Conservation (phyloP, 2,113 vertebrate genomes). For the Cottus gobio region DNA sequence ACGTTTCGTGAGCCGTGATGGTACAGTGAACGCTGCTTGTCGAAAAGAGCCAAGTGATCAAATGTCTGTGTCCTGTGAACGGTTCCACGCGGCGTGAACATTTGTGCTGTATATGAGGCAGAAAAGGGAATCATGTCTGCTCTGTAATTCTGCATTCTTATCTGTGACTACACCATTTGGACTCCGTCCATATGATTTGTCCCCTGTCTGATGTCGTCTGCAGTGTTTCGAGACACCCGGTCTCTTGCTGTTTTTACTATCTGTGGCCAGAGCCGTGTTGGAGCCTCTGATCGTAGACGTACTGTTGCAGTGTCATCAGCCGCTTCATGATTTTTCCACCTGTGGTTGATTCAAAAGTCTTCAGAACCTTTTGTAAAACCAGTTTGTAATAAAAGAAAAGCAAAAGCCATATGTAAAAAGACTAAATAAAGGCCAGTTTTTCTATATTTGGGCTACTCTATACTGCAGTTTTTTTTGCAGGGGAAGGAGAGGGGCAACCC, state of each 20-base stretch:
- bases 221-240: conserved; percentile 26
- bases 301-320: conserved; percentile 48
- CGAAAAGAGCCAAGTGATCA: conserved; percentile 20
- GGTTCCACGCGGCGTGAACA: conserved; percentile 21
- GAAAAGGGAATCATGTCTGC: conserved; percentile 43
- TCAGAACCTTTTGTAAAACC: conserved; percentile 77
- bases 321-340: conserved; percentile 55
- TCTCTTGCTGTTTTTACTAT: conserved; percentile 44
- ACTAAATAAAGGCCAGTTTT: conserved; percentile 79
- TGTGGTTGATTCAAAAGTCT: conserved; percentile 68
- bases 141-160: conserved; percentile 36
- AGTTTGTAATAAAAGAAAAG: conserved; percentile 80
- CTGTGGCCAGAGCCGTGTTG: conserved; percentile 33
- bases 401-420: conserved; percentile 83
- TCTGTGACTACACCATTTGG: conserved; percentile 40
- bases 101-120: conserved; percentile 18
- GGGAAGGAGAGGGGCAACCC: background rate
- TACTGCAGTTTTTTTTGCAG: background rate
- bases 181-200: conserved; percentile 46
- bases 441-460: conserved; percentile 40
- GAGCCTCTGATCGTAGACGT: conserved; percentile 46
- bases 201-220: conserved; percentile 49
- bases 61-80: conserved; percentile 5
- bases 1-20: conserved; percentile 5
- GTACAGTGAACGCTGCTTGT: conserved; percentile 29